Percentiles rank a stretch among this genome's conserved stretches.
Evolutionary conservation across 2,888 invertebrate species (phyloP).

Genomic region (Tenthredo mesomela): DNA sequence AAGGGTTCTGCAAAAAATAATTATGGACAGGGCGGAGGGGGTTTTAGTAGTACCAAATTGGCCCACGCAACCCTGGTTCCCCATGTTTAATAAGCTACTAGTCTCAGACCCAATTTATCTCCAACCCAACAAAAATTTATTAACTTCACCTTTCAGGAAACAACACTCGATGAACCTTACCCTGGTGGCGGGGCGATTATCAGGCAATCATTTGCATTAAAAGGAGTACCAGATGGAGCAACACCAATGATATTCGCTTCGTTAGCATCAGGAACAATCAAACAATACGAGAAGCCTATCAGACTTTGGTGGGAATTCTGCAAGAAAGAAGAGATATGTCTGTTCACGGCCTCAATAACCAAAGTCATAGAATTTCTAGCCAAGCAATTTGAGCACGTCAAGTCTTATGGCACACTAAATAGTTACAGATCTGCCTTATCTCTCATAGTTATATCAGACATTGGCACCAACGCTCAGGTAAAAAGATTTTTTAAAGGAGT

Average conservation of each 20-base stretch:
- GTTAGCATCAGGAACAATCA: constrained; percentile 31
- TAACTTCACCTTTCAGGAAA: constrained; percentile 59
- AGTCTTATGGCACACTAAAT: constrained; percentile 55
- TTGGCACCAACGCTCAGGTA: constrained; percentile 51
- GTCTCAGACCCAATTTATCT: constrained; percentile 44
- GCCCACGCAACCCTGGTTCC: constrained; percentile 67
- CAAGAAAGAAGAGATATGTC: background rate
- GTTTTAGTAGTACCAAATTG: constrained; percentile 69
- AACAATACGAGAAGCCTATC: constrained; percentile 52
- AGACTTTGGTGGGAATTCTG: constrained; percentile 51
- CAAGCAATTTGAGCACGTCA: constrained; percentile 12
- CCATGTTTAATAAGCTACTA: constrained; percentile 57
- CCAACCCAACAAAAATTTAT: constrained; percentile 48
- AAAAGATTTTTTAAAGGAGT: constrained; percentile 58
- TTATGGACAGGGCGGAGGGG: constrained; percentile 64
- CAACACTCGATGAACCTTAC: constrained; percentile 56
- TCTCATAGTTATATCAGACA: constrained; percentile 10
- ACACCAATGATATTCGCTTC: constrained; percentile 50
- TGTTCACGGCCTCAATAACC: background rate
- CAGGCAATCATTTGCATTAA: constrained; percentile 55
- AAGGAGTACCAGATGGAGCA: constrained; percentile 55
- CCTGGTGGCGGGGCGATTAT: constrained; percentile 56
- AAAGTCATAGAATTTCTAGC: background rate
- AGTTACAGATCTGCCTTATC: constrained; percentile 54
- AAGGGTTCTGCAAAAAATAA: constrained; percentile 66